Percentiles rank a stretch among this genome's conserved stretches.
Evolutionary conservation across 2,113 vertebrate species (phyloP).

Genomic region (Phyllostomus discolor): DNA sequence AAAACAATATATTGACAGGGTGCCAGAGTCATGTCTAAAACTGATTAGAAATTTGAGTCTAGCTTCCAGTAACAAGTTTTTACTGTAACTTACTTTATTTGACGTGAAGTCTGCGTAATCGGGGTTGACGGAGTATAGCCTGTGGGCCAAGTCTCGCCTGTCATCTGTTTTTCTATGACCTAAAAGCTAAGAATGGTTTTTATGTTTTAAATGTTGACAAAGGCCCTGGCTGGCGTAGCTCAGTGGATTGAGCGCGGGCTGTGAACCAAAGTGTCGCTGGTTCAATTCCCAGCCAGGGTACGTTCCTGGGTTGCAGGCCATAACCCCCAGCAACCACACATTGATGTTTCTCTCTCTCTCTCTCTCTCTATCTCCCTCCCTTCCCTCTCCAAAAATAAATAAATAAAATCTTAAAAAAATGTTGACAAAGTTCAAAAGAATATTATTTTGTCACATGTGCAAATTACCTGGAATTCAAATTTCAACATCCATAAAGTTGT

Average conservation of each 20-base stretch:
- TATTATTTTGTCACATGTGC: not conserved
- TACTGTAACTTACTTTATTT: slow-evolving; percentile 40
- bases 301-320: no score
- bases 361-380: no score
- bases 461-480: not conserved
- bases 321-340: no score
- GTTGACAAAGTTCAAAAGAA: not conserved
- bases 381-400: no score
- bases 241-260: no score
- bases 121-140: not conserved
- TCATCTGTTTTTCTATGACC: not conserved
- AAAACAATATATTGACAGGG: not conserved
- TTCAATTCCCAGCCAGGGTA: no score
- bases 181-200: not conserved
- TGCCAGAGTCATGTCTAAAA: not conserved
- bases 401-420: no score
- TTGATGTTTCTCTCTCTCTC: no score
- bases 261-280: no score
- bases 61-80: slow-evolving; percentile 39
- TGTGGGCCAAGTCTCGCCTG: not conserved
- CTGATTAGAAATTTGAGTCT: slow-evolving; percentile 13
- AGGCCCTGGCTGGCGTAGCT: no score
- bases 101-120: not conserved
- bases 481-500: not conserved
- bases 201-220: not conserved